Evolutionary conservation across 2,797 vertebrate genomes (phyloP).

Genomic region (Rhinatrema bivittatum): DNA sequence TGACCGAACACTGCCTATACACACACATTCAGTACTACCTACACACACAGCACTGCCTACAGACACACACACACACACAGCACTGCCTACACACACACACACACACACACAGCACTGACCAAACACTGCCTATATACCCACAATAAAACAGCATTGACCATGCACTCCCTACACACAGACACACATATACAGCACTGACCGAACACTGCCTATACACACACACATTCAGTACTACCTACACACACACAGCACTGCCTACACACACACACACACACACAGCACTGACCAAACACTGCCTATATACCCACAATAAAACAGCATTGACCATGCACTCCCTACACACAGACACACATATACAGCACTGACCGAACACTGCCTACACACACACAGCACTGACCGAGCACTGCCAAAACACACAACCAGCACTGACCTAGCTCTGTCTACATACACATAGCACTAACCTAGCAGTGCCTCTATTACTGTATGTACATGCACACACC

Average conservation of each 20-base stretch:
- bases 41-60: neutral
- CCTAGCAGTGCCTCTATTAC: neutral
- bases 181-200: too few species aligned
- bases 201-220: too few species aligned
- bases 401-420: neutral
- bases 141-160: too few species aligned
- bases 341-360: too few species aligned
- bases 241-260: too few species aligned
- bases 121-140: too few species aligned
- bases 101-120: neutral
- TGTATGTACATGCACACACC: neutral
- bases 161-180: too few species aligned
- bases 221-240: neutral
- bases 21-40: neutral
- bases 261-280: too few species aligned
- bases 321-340: too few species aligned
- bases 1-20: neutral
- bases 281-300: too few species aligned
- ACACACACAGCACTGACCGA: neutral
- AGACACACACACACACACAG: neutral
- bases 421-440: neutral
- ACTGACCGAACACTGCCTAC: neutral
- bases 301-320: too few species aligned
- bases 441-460: neutral
- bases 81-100: neutral